Conservation (phyloP, 2,888 invertebrate species). For the Chironomus riparius region DNA sequence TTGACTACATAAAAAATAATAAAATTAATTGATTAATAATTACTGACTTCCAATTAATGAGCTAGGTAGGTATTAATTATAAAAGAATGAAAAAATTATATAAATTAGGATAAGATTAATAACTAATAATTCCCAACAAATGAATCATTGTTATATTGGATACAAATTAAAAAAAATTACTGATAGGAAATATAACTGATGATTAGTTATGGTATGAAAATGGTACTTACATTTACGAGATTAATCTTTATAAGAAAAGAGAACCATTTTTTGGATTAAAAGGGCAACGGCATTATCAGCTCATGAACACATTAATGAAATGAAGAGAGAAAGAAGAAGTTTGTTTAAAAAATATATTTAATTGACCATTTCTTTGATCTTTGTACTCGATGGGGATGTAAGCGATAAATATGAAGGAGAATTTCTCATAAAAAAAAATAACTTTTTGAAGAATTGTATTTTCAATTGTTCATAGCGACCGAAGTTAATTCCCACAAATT, state of each 20-base stretch:
- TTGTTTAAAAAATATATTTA: not conserved
- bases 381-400: not conserved
- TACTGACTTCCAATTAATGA: too few species aligned
- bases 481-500: not conserved
- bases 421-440: not conserved
- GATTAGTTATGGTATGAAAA: not conserved
- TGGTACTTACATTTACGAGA: conserved; percentile 27
- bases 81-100: too few species aligned
- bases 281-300: conserved; percentile 16
- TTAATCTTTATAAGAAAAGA: conserved; percentile 27
- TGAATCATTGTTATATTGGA: not conserved
- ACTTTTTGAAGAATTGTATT: not conserved
- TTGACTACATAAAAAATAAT: too few species aligned
- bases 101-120: too few species aligned
- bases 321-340: conserved; percentile 21
- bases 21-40: too few species aligned
- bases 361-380: conserved; percentile 21
- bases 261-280: conserved; percentile 15
- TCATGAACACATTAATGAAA: conserved; percentile 7
- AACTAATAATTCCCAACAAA: too few species aligned
- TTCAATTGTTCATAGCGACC: not conserved
- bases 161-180: not conserved
- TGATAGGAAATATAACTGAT: not conserved
- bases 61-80: too few species aligned
- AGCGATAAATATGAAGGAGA: not conserved